Percentiles rank a stretch among this genome's conserved stretches.
Evolutionary conservation across 2,888 invertebrate genomes (phyloP).

Genomic region (Rhodophaea formosa): DNA sequence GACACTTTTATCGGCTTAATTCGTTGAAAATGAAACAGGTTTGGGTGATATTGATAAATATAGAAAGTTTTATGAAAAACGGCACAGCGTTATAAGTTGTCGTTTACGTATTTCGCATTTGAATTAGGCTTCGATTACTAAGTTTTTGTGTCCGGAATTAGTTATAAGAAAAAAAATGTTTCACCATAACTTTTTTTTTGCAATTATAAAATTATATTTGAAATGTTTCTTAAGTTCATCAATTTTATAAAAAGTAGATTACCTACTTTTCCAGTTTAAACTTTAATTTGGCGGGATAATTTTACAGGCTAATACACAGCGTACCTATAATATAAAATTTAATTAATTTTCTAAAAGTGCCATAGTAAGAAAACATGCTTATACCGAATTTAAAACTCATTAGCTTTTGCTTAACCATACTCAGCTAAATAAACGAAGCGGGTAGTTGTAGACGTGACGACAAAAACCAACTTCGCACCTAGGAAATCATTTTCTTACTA

Average conservation of each 20-base stretch:
- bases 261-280: no score
- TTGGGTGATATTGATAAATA: constrained; percentile 59
- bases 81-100: background rate
- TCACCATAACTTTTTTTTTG: no score
- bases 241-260: no score
- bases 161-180: no score
- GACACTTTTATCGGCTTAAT: constrained; percentile 56
- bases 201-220: no score
- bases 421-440: background rate
- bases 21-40: constrained; percentile 57
- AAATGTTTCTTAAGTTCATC: no score
- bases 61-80: constrained; percentile 28
- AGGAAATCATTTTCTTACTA: constrained; percentile 12
- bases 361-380: background rate
- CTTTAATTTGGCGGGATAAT: no score
- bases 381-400: background rate
- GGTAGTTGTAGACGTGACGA: background rate
- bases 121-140: no score
- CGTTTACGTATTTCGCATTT: no score
- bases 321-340: background rate
- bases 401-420: background rate
- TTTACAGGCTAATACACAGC: background rate
- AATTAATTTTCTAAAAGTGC: background rate
- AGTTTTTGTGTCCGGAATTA: no score
- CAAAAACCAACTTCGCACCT: constrained; percentile 14